These are phyloP conservation scores for Agelas oroides DNA, from an alignment of 37 sponge, comb jelly and placozoan genomes.

Conservation along the genomic window DNA sequence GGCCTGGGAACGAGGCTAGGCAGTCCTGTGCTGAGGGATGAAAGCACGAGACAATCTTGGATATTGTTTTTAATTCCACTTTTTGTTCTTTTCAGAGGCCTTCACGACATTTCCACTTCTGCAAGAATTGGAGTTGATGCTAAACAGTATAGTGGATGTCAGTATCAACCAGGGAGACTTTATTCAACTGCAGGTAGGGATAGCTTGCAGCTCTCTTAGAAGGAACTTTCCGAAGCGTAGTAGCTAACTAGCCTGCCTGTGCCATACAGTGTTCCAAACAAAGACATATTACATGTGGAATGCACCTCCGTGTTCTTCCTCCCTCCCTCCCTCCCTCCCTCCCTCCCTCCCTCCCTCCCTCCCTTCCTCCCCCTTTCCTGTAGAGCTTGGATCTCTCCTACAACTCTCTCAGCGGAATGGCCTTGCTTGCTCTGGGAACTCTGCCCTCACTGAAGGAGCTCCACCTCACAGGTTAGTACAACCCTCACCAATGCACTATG, in stretches of 20 bases:
- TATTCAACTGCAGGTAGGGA: conserved; percentile 11
- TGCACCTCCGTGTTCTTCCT: too few species aligned
- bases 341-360: too few species aligned
- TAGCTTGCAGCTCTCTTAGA: too few species aligned
- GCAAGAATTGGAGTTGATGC: conserved; percentile 62
- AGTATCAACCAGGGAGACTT: conserved; percentile 14
- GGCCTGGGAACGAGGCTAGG: too few species aligned
- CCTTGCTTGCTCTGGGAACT: conserved; percentile 64
- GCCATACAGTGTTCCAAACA: too few species aligned
- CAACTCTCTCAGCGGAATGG: conserved; percentile 62
- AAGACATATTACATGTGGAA: too few species aligned
- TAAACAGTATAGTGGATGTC: conserved; percentile 65
- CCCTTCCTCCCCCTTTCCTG: neutral
- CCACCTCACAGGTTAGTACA: conserved; percentile 73
- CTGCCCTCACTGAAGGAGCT: conserved; percentile 77
- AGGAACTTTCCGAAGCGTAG: too few species aligned
- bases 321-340: too few species aligned
- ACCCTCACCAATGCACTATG: too few species aligned
- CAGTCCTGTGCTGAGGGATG: neutral
- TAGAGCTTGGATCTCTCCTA: conserved; percentile 80
- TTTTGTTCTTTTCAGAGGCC: conserved; percentile 43
- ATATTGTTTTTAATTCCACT: too few species aligned
- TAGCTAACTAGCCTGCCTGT: too few species aligned
- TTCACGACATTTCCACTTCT: conserved; percentile 66
- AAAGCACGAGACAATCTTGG: too few species aligned